Evolutionary conservation across 2,113 vertebrate species (phyloP), one percentile per base, ranked within the genome.

Genomic region (Fregata magnificens): DNA sequence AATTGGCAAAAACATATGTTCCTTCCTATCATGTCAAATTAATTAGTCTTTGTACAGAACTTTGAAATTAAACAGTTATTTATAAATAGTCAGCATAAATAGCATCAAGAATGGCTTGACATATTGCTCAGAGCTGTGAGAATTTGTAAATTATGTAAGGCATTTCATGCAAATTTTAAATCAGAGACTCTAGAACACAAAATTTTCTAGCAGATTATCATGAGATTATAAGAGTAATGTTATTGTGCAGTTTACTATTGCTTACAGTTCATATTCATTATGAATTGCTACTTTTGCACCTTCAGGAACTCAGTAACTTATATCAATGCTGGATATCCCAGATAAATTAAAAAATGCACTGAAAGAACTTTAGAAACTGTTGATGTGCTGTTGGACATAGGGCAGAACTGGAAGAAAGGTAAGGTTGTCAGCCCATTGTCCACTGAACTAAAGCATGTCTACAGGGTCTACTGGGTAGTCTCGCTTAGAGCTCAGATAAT

Each of bases 241-340:
- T 77, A 77, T 45, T 84, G 52, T 86, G 77, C 62, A 74, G 18
- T 66, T 88, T 62, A 16, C 67, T 94, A 34, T 87, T 96, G 61
- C 66, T 97, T 97, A 89, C 36, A 94, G 74, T 85, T 77, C 22
- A 82, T 81, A 79, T 86, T 95, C 67, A 56, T 90, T 82, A 91
- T 36, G 45, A 95, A 86, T 87, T 87, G 36, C 49, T 81, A 66
- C 42, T 84, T 95, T 93, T 86, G 26, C 72, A 10, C 16, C 29
- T 62, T 69, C 14, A 31, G 72, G 53, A 88, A 65, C 38, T 67
- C 36, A 65, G 73, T 88, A 90, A 91, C 55, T 96, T 56, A 45
- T 31, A 88, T 65, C 69, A 88, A 7, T 87, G 58, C 25, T 36
- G 73, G 63, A 83, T 79, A 45, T 58, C 32, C 10, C 32, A 78